Percentiles rank a stretch among this genome's conserved stretches.
phyloP scores from a whole-genome alignment of 2,113 vertebrate genomes.

The Aphelocoma coerulescens region DNA sequence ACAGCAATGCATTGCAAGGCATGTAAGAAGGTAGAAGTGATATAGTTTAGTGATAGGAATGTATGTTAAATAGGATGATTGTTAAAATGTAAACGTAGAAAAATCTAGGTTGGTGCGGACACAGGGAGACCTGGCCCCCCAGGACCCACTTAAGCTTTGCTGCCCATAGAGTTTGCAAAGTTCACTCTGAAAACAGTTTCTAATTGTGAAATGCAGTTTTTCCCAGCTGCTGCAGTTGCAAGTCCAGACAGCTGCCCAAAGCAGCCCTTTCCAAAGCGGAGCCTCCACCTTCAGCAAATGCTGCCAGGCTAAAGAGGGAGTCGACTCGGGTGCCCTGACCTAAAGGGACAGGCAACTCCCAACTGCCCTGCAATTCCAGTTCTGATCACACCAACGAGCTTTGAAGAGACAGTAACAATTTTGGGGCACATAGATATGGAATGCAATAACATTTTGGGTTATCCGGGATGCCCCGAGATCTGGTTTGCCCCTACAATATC shows the following conservation, averaged over 20 bases:
- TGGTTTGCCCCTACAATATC: neutral
- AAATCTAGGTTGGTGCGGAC: neutral
- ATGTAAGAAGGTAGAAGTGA: neutral
- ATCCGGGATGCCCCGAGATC: neutral
- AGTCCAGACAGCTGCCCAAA: neutral
- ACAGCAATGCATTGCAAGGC: neutral
- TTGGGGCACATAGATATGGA: neutral
- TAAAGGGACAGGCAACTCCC: neutral
- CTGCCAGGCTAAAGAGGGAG: neutral
- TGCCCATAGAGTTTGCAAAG: neutral
- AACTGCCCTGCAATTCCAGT: accelerated
- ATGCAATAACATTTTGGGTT: neutral
- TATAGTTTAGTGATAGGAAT: neutral
- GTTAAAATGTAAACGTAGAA: neutral
- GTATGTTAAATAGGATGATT: neutral
- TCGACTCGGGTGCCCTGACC: accelerated
- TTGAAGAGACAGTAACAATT: neutral
- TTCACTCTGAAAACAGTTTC: neutral
- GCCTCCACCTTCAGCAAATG: neutral
- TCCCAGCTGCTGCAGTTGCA: neutral
- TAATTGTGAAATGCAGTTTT: neutral
- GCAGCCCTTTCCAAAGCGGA: neutral
- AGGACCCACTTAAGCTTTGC: neutral
- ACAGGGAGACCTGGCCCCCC: neutral
- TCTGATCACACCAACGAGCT: accelerated